A percentile compares a stretch with the other conserved stretches of the same genome.
These are phyloP conservation scores for Cyanoderma ruficeps DNA, from an alignment of 2,113 vertebrate genomes.

Conservation along the genomic window DNA sequence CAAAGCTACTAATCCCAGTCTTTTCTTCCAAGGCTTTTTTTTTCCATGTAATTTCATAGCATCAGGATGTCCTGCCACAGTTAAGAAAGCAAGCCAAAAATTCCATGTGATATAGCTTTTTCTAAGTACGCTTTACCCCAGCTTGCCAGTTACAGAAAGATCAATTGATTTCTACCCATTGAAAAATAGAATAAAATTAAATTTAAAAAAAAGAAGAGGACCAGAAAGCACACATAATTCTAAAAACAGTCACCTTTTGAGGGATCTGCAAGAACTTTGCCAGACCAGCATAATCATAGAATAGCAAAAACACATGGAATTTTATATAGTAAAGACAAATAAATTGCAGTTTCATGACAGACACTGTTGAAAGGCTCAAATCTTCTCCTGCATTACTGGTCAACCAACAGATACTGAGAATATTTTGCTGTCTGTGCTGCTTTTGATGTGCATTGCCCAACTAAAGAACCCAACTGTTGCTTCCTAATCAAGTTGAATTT, in stretches of 20 bases:
- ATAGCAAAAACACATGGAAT: slow-evolving; percentile 65
- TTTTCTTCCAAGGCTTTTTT: slow-evolving; percentile 51
- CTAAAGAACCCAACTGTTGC: background rate
- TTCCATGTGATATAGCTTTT: slow-evolving; percentile 58
- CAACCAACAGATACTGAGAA: background rate
- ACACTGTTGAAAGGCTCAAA: slow-evolving; percentile 18
- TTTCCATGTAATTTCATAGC: slow-evolving; percentile 57
- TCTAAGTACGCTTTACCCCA: slow-evolving; percentile 7
- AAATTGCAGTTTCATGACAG: slow-evolving; percentile 40
- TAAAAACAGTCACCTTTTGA: slow-evolving; percentile 53
- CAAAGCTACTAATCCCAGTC: slow-evolving; percentile 47
- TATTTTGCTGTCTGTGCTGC: background rate
- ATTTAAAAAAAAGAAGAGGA: background rate
- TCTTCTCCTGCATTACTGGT: background rate
- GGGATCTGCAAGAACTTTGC: slow-evolving; percentile 26
- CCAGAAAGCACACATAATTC: slow-evolving; percentile 61
- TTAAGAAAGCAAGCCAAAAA: slow-evolving; percentile 51
- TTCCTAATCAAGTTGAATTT: background rate
- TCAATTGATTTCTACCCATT: slow-evolving; percentile 49
- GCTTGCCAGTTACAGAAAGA: slow-evolving; percentile 46
- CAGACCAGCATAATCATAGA: slow-evolving; percentile 14
- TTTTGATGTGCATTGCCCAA: background rate
- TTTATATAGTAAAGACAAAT: slow-evolving; percentile 41
- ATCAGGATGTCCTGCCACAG: slow-evolving; percentile 66
- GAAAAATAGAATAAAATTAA: slow-evolving; percentile 16